Base-by-base conservation (phyloP, 2,113 vertebrate species). In the Greenwoodochromis staneri region DNA sequence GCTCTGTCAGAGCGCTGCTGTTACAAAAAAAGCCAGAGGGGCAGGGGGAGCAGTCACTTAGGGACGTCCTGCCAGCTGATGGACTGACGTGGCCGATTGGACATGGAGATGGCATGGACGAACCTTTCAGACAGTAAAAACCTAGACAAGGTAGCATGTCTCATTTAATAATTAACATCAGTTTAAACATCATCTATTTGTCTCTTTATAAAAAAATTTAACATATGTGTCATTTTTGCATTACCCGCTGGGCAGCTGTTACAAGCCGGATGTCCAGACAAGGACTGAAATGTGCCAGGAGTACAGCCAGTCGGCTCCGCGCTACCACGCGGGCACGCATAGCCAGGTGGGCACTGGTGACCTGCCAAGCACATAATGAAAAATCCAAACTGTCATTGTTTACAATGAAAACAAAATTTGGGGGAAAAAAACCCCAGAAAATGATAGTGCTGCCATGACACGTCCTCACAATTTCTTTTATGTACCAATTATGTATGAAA, bases 111-210 rank as follows among this genome's bases (percentile, higher is more conserved):
- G 98, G 97, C 11, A 84, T 55, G 2, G 88, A 86, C 4, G 96
- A 95, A 8, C 98, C 97, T 88, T 96, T 93, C 3, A 93, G 93
- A 73, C 98, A 99, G 87, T 97, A 98, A 91, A 97, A 97, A 7
- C 98, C 98, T 81, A 2, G 16, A 45, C 45, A 57, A 10, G 42
- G 81, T 45, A 83, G 83, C 38, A 86, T 19, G n/a, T 55, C 13
- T 36, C 17, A 47, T 61, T 82, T 53, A 49, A 81, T 21, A 29
- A 66, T 45, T 40, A 12, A 53, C 14, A 34, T 86, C 40, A 81
- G 5, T 55, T 81, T 69, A 69, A 66, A 69, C 4, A 69, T 69
- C 4, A 47, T 17, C 14, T 82, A 27, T 87, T 59, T 17, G 61
- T 80, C 12, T 90, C 10, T 36, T 66, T 84, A 38, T 6, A 34